phyloP scores from a whole-genome alignment of 2,888 invertebrate species.

The Agriopis aurantiaria region DNA sequence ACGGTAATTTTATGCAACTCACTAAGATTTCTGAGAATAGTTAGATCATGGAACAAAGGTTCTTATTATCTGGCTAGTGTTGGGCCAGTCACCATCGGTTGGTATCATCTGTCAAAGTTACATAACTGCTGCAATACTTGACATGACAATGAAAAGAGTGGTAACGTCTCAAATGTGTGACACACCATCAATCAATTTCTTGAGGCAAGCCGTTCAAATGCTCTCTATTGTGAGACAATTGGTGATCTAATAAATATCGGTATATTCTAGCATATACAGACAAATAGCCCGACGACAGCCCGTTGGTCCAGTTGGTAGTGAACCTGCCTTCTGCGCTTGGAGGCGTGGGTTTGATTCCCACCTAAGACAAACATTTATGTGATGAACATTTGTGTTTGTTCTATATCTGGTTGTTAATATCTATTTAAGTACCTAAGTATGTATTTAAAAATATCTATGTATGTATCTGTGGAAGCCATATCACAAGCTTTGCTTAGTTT shows the following conservation, averaged over 20 bases:
- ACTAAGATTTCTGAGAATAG: constrained; percentile 24
- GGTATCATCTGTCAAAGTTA: constrained; percentile 42
- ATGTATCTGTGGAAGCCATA: no score
- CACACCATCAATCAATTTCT: constrained; percentile 49
- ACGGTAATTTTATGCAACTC: constrained; percentile 36
- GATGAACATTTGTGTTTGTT: no score
- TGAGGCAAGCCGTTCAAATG: constrained; percentile 12
- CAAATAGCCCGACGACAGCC: no score
- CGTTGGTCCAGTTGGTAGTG: no score
- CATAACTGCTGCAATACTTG: constrained; percentile 39
- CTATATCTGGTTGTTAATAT: no score
- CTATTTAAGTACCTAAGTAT: no score
- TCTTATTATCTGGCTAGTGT: constrained; percentile 17
- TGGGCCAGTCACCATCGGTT: constrained; percentile 32
- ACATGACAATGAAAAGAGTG: constrained; percentile 40
- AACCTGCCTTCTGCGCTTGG: no score
- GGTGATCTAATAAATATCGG: not conserved
- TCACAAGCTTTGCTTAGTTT: no score
- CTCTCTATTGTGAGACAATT: constrained; percentile 20
- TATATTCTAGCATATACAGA: not conserved
- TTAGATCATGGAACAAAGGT: constrained; percentile 31
- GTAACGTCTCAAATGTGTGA: constrained; percentile 47
- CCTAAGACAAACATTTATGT: no score
- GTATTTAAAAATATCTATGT: no score
- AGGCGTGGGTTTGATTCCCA: no score